Conservation (phyloP, 2,113 vertebrate genomes). For the Etheostoma cragini region DNA sequence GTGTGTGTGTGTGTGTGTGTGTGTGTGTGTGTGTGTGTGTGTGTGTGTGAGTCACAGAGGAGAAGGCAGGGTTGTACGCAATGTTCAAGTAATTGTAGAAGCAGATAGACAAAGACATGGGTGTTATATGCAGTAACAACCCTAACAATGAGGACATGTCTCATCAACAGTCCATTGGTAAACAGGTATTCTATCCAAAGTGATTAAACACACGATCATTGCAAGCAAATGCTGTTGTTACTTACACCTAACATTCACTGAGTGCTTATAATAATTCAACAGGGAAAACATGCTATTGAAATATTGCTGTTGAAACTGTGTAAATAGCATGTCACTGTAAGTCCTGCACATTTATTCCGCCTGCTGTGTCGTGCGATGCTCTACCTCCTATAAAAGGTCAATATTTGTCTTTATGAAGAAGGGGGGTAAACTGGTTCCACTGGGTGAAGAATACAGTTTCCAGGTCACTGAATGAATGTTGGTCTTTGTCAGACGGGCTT, state of each 20-base stretch:
- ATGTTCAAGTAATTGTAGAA: slow-evolving; percentile 1
- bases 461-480: slow-evolving; percentile 39
- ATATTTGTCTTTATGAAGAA: slow-evolving; percentile 17
- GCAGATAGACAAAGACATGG: slow-evolving; percentile 15
- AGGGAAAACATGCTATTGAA: background rate
- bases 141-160: slow-evolving; percentile 20
- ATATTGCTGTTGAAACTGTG: background rate
- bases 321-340: background rate
- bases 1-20: background rate
- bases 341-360: background rate
- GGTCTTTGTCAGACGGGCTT: slow-evolving; percentile 5
- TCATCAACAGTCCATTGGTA: background rate
- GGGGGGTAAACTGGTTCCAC: slow-evolving; percentile 18
- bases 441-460: slow-evolving; percentile 26
- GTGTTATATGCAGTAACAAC: slow-evolving; percentile 1
- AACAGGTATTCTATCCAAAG: slow-evolving; percentile 19
- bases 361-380: background rate
- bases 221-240: slow-evolving; percentile 14
- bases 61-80: background rate
- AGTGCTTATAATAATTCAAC: background rate
- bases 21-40: background rate
- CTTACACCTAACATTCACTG: slow-evolving; percentile 3
- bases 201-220: background rate
- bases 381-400: slow-evolving; percentile 12
- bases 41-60: background rate